Conservation (phyloP, 2,888 invertebrate genomes). For the Ditula angustiorana region DNA sequence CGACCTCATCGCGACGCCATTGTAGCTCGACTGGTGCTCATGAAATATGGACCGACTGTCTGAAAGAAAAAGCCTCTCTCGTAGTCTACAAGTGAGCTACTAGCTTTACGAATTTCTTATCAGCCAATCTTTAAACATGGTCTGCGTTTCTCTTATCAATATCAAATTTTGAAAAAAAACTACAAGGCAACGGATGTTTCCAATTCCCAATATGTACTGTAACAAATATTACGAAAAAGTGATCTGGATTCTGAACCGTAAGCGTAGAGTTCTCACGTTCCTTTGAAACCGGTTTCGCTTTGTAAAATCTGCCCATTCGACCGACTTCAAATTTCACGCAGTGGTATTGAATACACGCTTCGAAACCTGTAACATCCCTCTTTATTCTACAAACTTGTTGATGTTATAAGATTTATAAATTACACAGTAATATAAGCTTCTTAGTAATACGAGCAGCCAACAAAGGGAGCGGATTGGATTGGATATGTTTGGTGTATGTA, state of each 20-base stretch:
- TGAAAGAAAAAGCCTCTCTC: slow-evolving; percentile 69
- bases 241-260: slow-evolving; percentile 14
- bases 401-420: slow-evolving; percentile 9
- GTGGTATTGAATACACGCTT: slow-evolving; percentile 10
- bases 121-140: slow-evolving; percentile 29
- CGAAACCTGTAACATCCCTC: slow-evolving; percentile 34
- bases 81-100: slow-evolving; percentile 23
- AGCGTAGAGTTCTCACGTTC: slow-evolving; percentile 35
- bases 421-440: slow-evolving; percentile 10
- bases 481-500: slow-evolving; percentile 11
- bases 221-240: slow-evolving; percentile 12
- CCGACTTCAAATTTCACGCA: slow-evolving; percentile 20
- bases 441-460: not conserved
- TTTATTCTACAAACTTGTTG: slow-evolving; percentile 18
- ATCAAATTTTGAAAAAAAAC: not conserved
- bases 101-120: slow-evolving; percentile 31
- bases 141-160: not conserved
- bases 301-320: slow-evolving; percentile 19
- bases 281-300: slow-evolving; percentile 30
- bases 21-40: slow-evolving; percentile 74
- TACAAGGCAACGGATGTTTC: not conserved
- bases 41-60: slow-evolving; percentile 79
- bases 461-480: slow-evolving; percentile 20
- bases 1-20: slow-evolving; percentile 80
- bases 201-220: not conserved